Evolutionary conservation across 2,797 vertebrate genomes (phyloP), one percentile per base, ranked within the genome.

Genomic region (Oreochromis grahami): DNA sequence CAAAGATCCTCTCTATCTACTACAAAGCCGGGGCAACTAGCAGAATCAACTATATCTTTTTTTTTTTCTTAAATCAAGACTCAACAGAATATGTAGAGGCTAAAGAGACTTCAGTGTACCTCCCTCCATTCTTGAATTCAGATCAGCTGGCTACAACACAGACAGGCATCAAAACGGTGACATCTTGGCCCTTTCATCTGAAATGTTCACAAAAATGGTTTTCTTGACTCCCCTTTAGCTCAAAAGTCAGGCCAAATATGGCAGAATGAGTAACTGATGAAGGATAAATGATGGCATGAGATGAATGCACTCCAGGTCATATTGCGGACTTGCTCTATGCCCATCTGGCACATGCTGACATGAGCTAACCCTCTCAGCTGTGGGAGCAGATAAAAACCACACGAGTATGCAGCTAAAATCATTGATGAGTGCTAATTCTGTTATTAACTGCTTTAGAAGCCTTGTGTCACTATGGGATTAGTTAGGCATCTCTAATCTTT

Each of bases 301-400:
- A 92, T 70, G 32, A 92, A 83, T n/a, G 17, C 79, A 63, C 89
- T 78, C 81, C 15, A 15, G 88, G 87, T 89, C 80, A 84, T 84
- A 68, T 82, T 89, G 82, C 56, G 65, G 81, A 88, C 85, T 91
- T 50, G 87, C 85, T 91, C 82, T 80, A 15, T 81, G 81, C 86
- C 90, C 91, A 93, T 90, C 88, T 93, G 90, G 81, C 88, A 87
- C 85, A 79, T 87, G 87, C 60, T 86, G 68, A 85, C 56, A 85
- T 34, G 68, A 84, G 63, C 80, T 82, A 87, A 82, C 53, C 56
- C 51, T 80, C 68, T 88, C 87, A 88, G 88, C 92, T 90, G 88
- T 86, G 82, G 72, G 85, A 85, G 90, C 81, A 88, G 77, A 90
- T 86, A 81, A 83, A 63, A 89, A 90, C 76, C 17, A 5, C 72